Base-by-base conservation (phyloP, 2,797 vertebrate genomes). In the Leptatherina wallacei region DNA sequence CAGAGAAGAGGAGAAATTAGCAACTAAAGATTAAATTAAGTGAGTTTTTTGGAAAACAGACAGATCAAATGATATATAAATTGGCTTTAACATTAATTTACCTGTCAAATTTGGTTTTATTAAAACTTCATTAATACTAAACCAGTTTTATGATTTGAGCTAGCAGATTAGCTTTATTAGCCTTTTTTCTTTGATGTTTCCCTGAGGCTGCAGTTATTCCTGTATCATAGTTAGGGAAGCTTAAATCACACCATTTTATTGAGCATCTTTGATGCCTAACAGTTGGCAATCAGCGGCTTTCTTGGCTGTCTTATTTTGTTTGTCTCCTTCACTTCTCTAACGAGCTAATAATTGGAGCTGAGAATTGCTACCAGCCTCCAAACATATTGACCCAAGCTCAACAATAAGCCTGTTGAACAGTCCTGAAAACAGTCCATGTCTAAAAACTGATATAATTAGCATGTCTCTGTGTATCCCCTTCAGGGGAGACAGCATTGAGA, bases 361-460 rank as follows among this genome's bases (percentile, higher is more conserved):
- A 85, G 90, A 89, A 88, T 90, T 88, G 84, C 82, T 64, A 75
- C 62, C 65, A 71, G 73, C 44, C 81, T 80, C 83, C 69, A 78
- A 81, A 73, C 80, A 57, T 85, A 90, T 90, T 81, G 91, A 91
- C 85, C 81, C 27, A 1, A 29, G 58, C 73, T 57, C 62, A 68
- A 61, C 75, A 84, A 90, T 86, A 85, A 85, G 77, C 83, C 62
- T 61, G 69, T 68, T 69, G 73, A 79, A 70, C 1, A 38, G 22
- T 9, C 2, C 56, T 16, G 68, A 49, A 76, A 82, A 54, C 75
- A 58, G 77, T 68, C 62, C 35, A 59, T 78, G 71, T 69, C 51
- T 70, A 67, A 67, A 70, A 80, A 80, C 42, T 36, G 33, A 73
- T 83, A 69, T 83, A 89, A 88, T 90, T 87, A 88, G 68, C 75